phyloP scores from a whole-genome alignment of 2,888 invertebrate species.

The Scaptomyza polygonia region DNA sequence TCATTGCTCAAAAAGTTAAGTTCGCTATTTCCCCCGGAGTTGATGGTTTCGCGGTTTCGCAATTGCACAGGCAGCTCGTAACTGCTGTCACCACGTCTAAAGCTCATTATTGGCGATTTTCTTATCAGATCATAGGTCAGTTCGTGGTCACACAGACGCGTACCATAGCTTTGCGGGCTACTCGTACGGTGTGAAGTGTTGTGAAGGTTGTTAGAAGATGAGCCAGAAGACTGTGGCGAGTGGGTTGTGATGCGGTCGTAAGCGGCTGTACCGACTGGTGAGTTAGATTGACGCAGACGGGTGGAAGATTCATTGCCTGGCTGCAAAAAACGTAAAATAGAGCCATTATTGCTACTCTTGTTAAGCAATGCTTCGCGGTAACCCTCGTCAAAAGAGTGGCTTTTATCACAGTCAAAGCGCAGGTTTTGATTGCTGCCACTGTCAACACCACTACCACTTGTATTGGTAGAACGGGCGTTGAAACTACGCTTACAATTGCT shows the following conservation, averaged over 20 bases:
- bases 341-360: constrained; percentile 65
- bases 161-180: constrained; percentile 83
- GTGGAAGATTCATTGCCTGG: constrained; percentile 45
- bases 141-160: constrained; percentile 84
- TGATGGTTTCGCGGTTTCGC: constrained; percentile 82
- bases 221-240: constrained; percentile 82
- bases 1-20: constrained; percentile 83
- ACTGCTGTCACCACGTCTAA: constrained; percentile 80
- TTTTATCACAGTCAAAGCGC: constrained; percentile 83
- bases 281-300: constrained; percentile 74
- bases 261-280: constrained; percentile 61
- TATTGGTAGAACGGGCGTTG: constrained; percentile 31
- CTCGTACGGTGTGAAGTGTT: constrained; percentile 74
- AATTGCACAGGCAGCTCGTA: constrained; percentile 78
- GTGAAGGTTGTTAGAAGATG: constrained; percentile 77
- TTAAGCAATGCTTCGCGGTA: constrained; percentile 79
- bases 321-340: constrained; percentile 67
- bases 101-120: constrained; percentile 83
- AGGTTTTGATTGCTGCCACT: constrained; percentile 75
- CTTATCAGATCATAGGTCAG: constrained; percentile 83
- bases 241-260: constrained; percentile 66
- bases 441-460: constrained; percentile 56
- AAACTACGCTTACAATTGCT: constrained; percentile 72
- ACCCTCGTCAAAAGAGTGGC: constrained; percentile 84
- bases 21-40: constrained; percentile 82